Base-by-base conservation (phyloP, 2,888 invertebrate genomes). In the Parnassius smintheus region DNA sequence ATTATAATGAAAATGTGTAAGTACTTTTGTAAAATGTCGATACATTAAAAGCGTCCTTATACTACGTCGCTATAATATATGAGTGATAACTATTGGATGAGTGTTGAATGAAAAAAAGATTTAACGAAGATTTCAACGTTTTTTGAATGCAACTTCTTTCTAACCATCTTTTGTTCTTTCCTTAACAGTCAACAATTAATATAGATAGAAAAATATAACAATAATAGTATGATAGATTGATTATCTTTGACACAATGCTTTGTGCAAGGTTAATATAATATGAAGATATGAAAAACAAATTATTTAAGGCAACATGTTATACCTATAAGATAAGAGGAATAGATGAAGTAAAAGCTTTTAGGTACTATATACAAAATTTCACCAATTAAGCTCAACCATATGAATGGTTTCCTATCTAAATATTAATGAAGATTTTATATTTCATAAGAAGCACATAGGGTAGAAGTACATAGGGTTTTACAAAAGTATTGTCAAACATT, bases 401-500 rank as follows among this genome's bases (percentile, higher is more conserved):
- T 1, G 2, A 45, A 60, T 48, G 41, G 18, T 54, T 55, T 72
- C 3, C 11, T 75, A 70, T 66, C 72, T 75, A 68, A 71, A 68
- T 65, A 65, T 49, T 66, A 35, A 67, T 52, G 61, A 72, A 69
- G 13, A 50, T 0, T 10, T 44, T 45, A 8, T 10, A 18, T 12
- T 71, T 72, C 67, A 62, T 50, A 68, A 70, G 72, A 61, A 67
- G 68, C 75, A 70, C n/a, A n/a, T n/a, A n/a, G n/a, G n/a, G n/a
- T n/a, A 75, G 69, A 69, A 74, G 61, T 75, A 74, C 70, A 75
- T 75, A 78, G 77, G 74, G 74, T 75, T 49, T 3, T 79, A 77
- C 69, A 81, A 81, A 81, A 83, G 80, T 86, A 85, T 85, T 85
- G 83, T 85, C 84, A 74, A 78, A 81, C 65, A 70, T 80, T 78